Base-by-base conservation (phyloP, 2,888 invertebrate species). In the Strigamia transsilvanica region DNA sequence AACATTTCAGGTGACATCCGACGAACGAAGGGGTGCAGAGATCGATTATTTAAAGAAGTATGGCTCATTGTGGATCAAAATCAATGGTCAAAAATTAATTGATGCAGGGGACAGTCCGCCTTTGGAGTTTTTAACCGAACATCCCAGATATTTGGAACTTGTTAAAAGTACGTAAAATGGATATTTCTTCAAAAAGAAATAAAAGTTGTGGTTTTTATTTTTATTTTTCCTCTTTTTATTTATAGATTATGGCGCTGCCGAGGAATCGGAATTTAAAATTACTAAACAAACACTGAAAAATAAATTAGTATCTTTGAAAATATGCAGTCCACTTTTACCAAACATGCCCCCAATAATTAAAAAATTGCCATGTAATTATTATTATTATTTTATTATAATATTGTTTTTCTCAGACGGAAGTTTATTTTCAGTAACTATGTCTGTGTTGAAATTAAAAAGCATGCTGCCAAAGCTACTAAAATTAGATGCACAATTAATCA, bases 21-120 rank as follows among this genome's bases (percentile, higher is more conserved):
- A 92, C 82, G 92, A 94, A 83, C 91, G 96, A 82, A 91, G 93
- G 84, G 96, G 96, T 2, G 94, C 97, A 0, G 97, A 97, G 86
- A 94, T 95, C 83, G 97, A 97, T 89, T 96, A 97, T 86, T 89
- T 97, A 88, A 97, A 96, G 88, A 91, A 92, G 27, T 93, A 93
- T 88, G 94, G 94, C 0, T 88, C 91, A 0, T 92, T 93, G 83
- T 96, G 94, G 94, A 88, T 93, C 80, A 88, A 88, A 87, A 15
- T 90, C 89, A 83, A 88, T 88, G 0, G 88, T 89, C 80, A 87
- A 88, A 66, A 90, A 89, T 82, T 85, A 38, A 23, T 38, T 0
- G 38, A 66, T 1, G 12, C 32, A 4, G 46, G 51, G 10, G 85
- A 0, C 89, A 89, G 21, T 27, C n/a, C 86, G n/a, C 85, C 85